Conservation (phyloP, 2,888 invertebrate genomes). For the Drosophila mettleri region DNA sequence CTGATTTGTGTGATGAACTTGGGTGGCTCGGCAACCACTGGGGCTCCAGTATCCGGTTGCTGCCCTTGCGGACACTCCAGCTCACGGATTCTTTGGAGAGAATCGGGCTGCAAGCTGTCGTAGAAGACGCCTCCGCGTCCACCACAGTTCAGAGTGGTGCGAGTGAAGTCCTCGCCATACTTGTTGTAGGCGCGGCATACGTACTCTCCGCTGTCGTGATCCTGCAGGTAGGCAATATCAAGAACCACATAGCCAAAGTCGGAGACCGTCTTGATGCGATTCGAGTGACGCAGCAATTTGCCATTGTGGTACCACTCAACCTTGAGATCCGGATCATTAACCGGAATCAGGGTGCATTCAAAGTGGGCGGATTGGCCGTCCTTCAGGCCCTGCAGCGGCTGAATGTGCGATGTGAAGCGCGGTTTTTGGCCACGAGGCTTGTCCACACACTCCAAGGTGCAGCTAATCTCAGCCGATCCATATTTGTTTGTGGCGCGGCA, state of each 20-base stretch:
- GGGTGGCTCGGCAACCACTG: slow-evolving; percentile 92
- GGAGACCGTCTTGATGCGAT: slow-evolving; percentile 95
- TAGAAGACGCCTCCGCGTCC: slow-evolving; percentile 94
- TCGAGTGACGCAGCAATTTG: slow-evolving; percentile 93
- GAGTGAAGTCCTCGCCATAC: slow-evolving; percentile 95
- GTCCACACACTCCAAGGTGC: slow-evolving; percentile 92
- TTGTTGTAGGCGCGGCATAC: slow-evolving; percentile 96
- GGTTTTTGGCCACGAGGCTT: slow-evolving; percentile 94
- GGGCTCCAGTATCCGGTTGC: slow-evolving; percentile 87
- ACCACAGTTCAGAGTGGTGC: slow-evolving; percentile 92
- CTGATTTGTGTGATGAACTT: slow-evolving; percentile 95
- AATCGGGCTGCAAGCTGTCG: slow-evolving; percentile 96
- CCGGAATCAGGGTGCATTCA: slow-evolving; percentile 96
- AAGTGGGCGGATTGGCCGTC: slow-evolving; percentile 98
- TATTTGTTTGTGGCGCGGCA: slow-evolving; percentile 95
- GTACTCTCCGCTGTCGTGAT: slow-evolving; percentile 96
- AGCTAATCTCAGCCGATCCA: slow-evolving; percentile 94
- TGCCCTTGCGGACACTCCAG: slow-evolving; percentile 90
- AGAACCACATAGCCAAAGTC: slow-evolving; percentile 98
- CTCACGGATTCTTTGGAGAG: slow-evolving; percentile 94
- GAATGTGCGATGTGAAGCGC: slow-evolving; percentile 94
- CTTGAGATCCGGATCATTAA: slow-evolving; percentile 96
- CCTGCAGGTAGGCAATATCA: slow-evolving; percentile 97
- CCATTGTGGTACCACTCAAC: slow-evolving; percentile 99
- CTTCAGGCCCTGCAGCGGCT: slow-evolving; percentile 92